phyloP scores from a whole-genome alignment of 2,113 vertebrate genomes.

The Struthidea cinerea region DNA sequence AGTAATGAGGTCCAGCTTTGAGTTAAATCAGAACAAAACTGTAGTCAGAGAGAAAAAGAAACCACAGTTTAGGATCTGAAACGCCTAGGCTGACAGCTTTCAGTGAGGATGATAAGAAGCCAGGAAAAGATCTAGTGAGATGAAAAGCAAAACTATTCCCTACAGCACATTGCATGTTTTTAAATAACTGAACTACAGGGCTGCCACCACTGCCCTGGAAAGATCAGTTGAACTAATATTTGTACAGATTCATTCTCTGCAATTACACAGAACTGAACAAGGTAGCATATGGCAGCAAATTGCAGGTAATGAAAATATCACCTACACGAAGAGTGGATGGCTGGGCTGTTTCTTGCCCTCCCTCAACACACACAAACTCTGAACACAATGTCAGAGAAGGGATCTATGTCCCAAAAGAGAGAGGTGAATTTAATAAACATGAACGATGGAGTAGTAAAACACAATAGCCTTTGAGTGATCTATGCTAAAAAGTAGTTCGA shows the following conservation, averaged over 20 bases:
- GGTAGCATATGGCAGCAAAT: not conserved
- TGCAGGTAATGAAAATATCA: not conserved
- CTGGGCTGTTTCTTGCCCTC: not conserved
- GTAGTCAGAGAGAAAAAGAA: not conserved
- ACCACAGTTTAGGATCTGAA: not conserved
- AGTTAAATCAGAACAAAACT: not conserved
- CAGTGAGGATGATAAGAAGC: not conserved
- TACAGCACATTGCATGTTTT: not conserved
- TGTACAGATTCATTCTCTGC: not conserved
- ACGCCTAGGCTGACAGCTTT: not conserved
- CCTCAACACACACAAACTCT: not conserved
- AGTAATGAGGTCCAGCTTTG: not conserved
- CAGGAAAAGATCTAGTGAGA: not conserved
- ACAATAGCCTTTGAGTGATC: not conserved
- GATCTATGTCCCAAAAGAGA: not conserved
- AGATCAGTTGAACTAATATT: constrained; percentile 4
- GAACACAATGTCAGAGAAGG: not conserved
- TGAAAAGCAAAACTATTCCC: not conserved
- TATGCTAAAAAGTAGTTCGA: not conserved
- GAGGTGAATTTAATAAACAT: not conserved
- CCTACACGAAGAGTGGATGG: not conserved
- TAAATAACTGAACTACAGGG: not conserved
- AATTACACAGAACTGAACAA: not conserved
- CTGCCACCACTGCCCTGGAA: not conserved
- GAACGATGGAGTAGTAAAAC: not conserved